Percentiles rank a stretch among this genome's conserved stretches.
Conservation (phyloP, 2,888 invertebrate genomes). For the Luperina testacea region DNA sequence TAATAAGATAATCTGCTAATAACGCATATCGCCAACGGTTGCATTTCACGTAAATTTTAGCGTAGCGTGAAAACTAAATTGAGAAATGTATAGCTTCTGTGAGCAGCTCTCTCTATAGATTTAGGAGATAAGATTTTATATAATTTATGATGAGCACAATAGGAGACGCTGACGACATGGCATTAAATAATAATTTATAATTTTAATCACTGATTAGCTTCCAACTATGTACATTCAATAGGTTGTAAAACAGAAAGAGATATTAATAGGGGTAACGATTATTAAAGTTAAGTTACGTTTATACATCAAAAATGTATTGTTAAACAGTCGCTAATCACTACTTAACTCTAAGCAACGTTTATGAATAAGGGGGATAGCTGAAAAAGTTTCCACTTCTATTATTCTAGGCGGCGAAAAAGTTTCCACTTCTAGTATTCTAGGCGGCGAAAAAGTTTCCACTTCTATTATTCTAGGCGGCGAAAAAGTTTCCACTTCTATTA, state of each 20-base stretch:
- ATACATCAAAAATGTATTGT: too few relatives aligned
- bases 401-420: too few relatives aligned
- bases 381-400: too few relatives aligned
- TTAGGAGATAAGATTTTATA: background rate
- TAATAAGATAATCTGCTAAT: constrained; percentile 34
- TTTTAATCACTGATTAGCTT: background rate
- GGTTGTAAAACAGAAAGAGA: background rate
- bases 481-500: too few relatives aligned
- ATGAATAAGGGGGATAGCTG: background rate
- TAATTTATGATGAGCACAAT: constrained; percentile 6
- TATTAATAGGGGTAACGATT: background rate
- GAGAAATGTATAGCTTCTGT: constrained; percentile 13
- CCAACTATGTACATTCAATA: background rate
- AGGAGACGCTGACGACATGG: background rate
- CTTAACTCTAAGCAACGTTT: too few relatives aligned
- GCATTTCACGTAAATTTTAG: constrained; percentile 3
- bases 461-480: too few relatives aligned
- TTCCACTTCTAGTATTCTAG: too few relatives aligned
- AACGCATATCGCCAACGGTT: constrained; percentile 3
- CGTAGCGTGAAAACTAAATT: constrained; percentile 28
- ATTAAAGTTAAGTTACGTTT: too few relatives aligned
- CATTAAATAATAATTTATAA: constrained; percentile 1
- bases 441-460: too few relatives aligned
- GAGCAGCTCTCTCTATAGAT: constrained; percentile 34
- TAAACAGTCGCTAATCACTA: too few relatives aligned